phyloP scores from a whole-genome alignment of 2,797 vertebrate genomes.

The Erethizon dorsatum region DNA sequence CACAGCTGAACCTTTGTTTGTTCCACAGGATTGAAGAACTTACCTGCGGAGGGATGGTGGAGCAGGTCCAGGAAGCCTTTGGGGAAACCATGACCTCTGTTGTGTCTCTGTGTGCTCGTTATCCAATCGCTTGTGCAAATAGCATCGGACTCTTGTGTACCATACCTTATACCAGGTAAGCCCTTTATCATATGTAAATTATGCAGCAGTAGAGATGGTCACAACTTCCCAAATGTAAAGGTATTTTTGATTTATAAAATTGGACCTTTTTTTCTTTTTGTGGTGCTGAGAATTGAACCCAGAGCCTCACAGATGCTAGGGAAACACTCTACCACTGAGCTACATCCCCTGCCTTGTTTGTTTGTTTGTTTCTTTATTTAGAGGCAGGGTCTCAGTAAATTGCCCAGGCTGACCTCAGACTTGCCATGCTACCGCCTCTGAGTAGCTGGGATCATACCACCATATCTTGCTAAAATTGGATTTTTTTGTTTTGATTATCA shows the following conservation, averaged over 20 bases:
- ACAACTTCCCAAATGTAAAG: not conserved
- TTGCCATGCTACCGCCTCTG: not conserved
- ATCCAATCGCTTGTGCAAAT: slow-evolving; percentile 98
- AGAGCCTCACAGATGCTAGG: not conserved
- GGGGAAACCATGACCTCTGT: slow-evolving; percentile 99
- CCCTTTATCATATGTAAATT: not conserved
- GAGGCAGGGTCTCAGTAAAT: not conserved
- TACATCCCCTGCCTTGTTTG: not conserved
- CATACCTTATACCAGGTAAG: slow-evolving; percentile 98
- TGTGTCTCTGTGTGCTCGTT: slow-evolving; percentile 97
- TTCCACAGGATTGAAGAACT: slow-evolving; percentile 96
- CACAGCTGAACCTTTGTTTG: slow-evolving; percentile 44
- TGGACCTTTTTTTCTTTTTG: not conserved
- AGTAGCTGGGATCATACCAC: not conserved
- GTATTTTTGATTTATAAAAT: slow-evolving; percentile 36
- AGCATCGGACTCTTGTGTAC: slow-evolving; percentile 99
- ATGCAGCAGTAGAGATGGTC: not conserved
- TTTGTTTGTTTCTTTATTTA: not conserved
- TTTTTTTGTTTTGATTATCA: slow-evolving; percentile 53
- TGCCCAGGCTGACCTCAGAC: not conserved
- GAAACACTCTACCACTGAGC: not conserved
- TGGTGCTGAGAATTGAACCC: not conserved
- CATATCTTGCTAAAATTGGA: not conserved
- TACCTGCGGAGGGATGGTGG: slow-evolving; percentile 99
- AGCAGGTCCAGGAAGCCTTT: slow-evolving; percentile 99